Percentiles rank a stretch among this genome's conserved stretches.
These are phyloP conservation scores for Parapsyche elsis DNA, from an alignment of 1,140 invertebrate species.

Conservation along the genomic window DNA sequence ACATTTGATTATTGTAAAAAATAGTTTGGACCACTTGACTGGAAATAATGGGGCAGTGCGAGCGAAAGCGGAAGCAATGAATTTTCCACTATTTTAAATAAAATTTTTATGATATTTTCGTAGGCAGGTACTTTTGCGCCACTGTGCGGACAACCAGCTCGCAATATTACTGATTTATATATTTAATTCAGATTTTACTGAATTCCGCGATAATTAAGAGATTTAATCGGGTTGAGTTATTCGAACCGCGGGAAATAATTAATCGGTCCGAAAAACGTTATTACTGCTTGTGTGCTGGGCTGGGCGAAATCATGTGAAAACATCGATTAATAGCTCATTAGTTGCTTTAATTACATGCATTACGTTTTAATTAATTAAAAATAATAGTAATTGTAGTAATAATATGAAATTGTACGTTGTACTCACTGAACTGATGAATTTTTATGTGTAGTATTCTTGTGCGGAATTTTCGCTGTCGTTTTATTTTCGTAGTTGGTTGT, in stretches of 20 bases:
- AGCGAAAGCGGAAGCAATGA: neutral
- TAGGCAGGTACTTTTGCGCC: too few species aligned
- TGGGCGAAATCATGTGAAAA: slow-evolving; percentile 1
- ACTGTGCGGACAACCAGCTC: too few species aligned
- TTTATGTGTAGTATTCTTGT: too few species aligned
- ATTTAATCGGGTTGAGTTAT: slow-evolving; percentile 20
- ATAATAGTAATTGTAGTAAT: too few species aligned
- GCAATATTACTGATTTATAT: neutral
- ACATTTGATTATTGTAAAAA: slow-evolving; percentile 1
- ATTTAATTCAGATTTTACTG: neutral
- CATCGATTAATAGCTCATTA: slow-evolving; percentile 17
- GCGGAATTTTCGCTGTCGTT: too few species aligned
- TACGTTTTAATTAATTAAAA: too few species aligned
- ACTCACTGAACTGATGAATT: too few species aligned
- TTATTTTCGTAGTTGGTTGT: too few species aligned
- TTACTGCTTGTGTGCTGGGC: neutral
- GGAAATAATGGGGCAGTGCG: neutral
- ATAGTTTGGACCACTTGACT: neutral
- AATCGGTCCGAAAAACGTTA: slow-evolving; percentile 25
- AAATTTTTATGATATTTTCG: too few species aligned
- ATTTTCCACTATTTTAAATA: neutral
- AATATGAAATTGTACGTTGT: too few species aligned
- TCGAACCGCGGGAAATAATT: slow-evolving; percentile 9
- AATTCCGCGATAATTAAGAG: slow-evolving; percentile 24
- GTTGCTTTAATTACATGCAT: neutral